These are phyloP conservation scores for Anguilla japonica DNA, from an alignment of 2,113 vertebrate genomes.

Conservation along the genomic window DNA sequence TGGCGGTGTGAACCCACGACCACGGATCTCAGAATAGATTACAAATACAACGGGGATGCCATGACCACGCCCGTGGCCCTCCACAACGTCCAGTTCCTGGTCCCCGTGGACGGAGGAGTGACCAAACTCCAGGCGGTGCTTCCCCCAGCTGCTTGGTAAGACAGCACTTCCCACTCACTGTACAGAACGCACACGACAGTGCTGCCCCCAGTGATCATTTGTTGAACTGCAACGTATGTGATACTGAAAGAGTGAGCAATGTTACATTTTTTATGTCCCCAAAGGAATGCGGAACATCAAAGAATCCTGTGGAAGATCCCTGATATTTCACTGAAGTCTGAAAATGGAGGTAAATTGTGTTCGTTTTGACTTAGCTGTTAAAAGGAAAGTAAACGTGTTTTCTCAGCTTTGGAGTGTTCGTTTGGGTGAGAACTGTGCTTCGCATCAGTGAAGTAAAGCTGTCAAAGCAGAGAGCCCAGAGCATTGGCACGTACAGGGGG, in stretches of 20 bases:
- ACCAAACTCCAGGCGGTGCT: constrained; percentile 93
- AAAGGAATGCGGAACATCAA: constrained; percentile 92
- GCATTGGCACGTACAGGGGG: too few species aligned
- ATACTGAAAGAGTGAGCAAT: not conserved
- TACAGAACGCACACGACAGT: not conserved
- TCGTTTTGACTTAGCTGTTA: not conserved
- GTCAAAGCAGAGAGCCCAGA: not conserved
- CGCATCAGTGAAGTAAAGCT: not conserved
- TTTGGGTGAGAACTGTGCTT: not conserved
- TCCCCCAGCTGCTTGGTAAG: constrained; percentile 92
- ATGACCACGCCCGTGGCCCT: constrained; percentile 87
- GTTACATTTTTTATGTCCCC: constrained; percentile 4
- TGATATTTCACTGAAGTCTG: constrained; percentile 96
- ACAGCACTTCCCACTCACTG: not conserved
- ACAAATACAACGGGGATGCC: constrained; percentile 93
- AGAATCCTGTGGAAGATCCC: constrained; percentile 98
- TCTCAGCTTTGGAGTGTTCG: not conserved
- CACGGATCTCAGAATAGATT: constrained; percentile 96
- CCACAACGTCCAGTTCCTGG: constrained; percentile 96
- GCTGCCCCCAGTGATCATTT: not conserved
- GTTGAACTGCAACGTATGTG: not conserved
- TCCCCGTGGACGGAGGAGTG: constrained; percentile 89
- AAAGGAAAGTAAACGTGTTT: not conserved
- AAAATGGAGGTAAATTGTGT: constrained; percentile 86
- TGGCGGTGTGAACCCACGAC: constrained; percentile 92